Conservation (phyloP, 2,113 vertebrate genomes). For the Melanocharis versteri region DNA sequence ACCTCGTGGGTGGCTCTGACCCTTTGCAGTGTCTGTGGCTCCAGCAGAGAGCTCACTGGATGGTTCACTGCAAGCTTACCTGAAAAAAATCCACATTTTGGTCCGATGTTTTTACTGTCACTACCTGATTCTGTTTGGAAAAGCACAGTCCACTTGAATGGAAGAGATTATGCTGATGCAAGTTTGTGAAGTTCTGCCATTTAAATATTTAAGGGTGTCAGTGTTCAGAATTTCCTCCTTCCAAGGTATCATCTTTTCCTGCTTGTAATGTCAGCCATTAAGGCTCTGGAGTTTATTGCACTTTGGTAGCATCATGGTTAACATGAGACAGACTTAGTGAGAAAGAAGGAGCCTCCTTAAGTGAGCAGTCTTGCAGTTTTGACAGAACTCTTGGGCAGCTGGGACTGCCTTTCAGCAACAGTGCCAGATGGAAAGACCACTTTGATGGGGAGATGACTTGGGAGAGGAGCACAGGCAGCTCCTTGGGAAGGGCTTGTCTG, state of each 20-base stretch:
- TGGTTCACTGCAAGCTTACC: neutral
- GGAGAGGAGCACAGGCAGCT: neutral
- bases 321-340: neutral
- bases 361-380: neutral
- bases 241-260: neutral
- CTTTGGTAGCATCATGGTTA: neutral
- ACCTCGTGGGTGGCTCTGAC: neutral
- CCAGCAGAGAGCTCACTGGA: neutral
- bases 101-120: neutral
- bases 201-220: neutral
- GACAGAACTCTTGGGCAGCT: neutral
- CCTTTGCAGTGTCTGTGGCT: neutral
- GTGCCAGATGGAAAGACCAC: neutral
- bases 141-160: neutral
- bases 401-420: neutral
- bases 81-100: neutral
- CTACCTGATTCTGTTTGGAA: neutral
- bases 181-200: neutral
- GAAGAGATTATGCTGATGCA: neutral
- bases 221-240: neutral
- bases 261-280: neutral
- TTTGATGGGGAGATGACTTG: neutral
- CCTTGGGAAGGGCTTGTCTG: neutral
- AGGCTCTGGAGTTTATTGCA: neutral
- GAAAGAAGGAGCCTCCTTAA: neutral